Conservation (phyloP, 2,113 vertebrate genomes). For the Murina feae region DNA sequence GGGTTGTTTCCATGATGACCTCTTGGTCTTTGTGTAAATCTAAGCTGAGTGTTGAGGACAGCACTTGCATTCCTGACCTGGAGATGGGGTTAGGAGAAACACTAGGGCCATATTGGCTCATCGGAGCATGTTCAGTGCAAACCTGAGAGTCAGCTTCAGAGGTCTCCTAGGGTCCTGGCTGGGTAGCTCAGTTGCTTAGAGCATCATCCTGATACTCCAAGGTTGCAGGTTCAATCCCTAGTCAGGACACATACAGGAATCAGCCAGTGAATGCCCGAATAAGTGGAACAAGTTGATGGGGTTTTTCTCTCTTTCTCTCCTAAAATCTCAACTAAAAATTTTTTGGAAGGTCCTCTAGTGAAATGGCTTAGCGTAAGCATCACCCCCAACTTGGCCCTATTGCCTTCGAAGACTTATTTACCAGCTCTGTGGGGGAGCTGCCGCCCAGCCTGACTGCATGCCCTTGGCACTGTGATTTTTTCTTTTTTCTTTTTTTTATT, state of each 20-base stretch:
- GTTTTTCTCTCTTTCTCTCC: neutral
- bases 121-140: neutral
- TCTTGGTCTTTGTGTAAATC: neutral
- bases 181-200: no score
- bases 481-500: no score
- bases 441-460: neutral
- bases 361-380: neutral
- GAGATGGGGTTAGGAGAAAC: neutral
- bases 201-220: no score
- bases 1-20: neutral
- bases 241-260: neutral
- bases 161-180: neutral
- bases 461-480: neutral
- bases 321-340: no score
- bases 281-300: neutral
- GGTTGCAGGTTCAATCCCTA: neutral
- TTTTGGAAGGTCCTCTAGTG: neutral
- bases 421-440: neutral
- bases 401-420: neutral
- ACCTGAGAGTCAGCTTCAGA: neutral
- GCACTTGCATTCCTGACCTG: neutral
- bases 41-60: neutral
- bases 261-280: neutral
- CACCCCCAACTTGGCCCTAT: no score
- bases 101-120: neutral